Conservation (phyloP, 64 coral and sea anemone species). For the Hydrozoanthus tunicans region DNA sequence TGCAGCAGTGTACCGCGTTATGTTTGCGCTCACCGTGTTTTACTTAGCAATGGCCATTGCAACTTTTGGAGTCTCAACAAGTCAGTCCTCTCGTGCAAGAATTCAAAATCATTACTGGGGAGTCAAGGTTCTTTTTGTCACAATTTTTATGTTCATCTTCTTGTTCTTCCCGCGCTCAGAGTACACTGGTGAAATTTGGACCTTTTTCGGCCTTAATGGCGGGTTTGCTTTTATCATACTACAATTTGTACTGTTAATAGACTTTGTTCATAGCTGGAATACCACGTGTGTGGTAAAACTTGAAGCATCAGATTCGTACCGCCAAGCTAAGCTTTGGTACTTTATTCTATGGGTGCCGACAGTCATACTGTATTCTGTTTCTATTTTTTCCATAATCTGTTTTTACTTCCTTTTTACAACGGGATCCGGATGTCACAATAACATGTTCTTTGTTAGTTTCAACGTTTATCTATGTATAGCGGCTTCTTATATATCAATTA, state of each 20-base stretch:
- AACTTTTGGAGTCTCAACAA: slow-evolving; percentile 73
- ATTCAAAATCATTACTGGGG: slow-evolving; percentile 89
- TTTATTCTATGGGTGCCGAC: slow-evolving; percentile 80
- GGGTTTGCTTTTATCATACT: slow-evolving; percentile 93
- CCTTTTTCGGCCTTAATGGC: slow-evolving; percentile 94
- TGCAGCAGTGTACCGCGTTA: slow-evolving; percentile 79
- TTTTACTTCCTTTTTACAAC: slow-evolving; percentile 79
- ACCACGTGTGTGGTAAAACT: slow-evolving; percentile 73
- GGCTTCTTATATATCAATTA: slow-evolving; percentile 88
- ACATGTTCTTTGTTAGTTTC: slow-evolving; percentile 94
- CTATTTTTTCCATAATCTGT: slow-evolving; percentile 66
- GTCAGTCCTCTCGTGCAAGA: slow-evolving; percentile 46
- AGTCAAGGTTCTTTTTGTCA: slow-evolving; percentile 72
- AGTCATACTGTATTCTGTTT: slow-evolving; percentile 78
- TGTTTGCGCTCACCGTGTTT: slow-evolving; percentile 76
- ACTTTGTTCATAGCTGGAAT: slow-evolving; percentile 85
- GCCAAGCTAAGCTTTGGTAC: slow-evolving; percentile 64
- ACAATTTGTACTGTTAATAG: slow-evolving; percentile 84
- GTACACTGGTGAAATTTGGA: slow-evolving; percentile 95
- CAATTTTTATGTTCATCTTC: slow-evolving; percentile 70
- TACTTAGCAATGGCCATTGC: slow-evolving; percentile 60
- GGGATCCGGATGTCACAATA: slow-evolving; percentile 76
- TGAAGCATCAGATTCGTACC: slow-evolving; percentile 40
- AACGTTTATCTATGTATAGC: slow-evolving; percentile 87
- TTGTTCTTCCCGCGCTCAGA: slow-evolving; percentile 90